phyloP scores from a whole-genome alignment of 2,113 vertebrate species.

The Anguilla rostrata region DNA sequence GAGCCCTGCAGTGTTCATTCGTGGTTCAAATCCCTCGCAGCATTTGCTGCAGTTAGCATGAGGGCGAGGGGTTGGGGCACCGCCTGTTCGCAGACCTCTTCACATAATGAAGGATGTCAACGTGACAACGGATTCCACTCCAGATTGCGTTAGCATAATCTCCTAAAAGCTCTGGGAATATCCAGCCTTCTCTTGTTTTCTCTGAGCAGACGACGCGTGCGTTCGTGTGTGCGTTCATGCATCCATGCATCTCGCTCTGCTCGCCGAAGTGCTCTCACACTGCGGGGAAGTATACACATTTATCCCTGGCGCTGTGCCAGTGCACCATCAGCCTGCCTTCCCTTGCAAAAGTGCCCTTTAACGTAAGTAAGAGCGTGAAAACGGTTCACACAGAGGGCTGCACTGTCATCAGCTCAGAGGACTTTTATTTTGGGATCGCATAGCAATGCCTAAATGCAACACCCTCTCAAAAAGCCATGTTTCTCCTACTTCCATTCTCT shows the following conservation, averaged over 20 bases:
- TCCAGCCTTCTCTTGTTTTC: background rate
- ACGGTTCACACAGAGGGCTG: background rate
- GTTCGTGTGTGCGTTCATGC: background rate
- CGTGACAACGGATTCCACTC: background rate
- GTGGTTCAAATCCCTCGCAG: background rate
- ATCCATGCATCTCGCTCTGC: background rate
- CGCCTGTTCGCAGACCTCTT: background rate
- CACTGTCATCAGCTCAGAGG: background rate
- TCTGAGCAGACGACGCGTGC: background rate
- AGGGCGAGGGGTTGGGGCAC: background rate
- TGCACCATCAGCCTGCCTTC: background rate
- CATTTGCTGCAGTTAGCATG: background rate
- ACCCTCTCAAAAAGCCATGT: background rate
- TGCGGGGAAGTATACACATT: background rate
- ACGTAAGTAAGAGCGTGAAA: background rate
- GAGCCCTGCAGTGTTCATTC: background rate
- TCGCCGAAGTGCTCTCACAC: background rate
- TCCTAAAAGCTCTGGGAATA: background rate
- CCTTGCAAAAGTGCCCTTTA: background rate
- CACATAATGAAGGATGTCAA: constrained; percentile 2
- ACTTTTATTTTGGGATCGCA: no score
- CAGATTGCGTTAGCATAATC: background rate
- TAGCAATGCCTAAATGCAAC: background rate
- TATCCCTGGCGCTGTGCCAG: background rate
- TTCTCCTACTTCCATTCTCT: background rate